These are phyloP conservation scores for Neoitamus cyanurus DNA, from an alignment of 2,888 invertebrate genomes.

Conservation along the genomic window DNA sequence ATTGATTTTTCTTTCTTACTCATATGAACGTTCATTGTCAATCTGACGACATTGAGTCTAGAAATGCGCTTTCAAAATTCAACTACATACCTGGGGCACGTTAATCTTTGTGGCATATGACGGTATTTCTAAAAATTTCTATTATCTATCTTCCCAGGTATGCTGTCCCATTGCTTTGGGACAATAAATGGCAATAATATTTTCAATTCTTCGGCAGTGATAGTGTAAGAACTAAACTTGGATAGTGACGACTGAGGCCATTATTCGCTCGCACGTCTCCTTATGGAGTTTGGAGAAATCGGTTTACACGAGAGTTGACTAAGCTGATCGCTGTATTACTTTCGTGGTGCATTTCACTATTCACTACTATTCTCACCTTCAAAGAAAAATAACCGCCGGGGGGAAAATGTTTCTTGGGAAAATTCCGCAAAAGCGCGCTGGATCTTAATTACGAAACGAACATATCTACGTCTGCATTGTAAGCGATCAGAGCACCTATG, in stretches of 20 bases:
- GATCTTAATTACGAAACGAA: background rate
- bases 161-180: background rate
- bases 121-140: background rate
- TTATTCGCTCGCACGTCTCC: background rate
- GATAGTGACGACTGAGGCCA: background rate
- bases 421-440: background rate
- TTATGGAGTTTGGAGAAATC: background rate
- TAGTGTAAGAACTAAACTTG: background rate
- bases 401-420: background rate
- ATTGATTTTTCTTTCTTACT: background rate
- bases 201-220: background rate
- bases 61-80: conserved; percentile 22
- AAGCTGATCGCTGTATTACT: background rate
- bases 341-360: background rate
- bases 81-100: background rate
- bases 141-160: background rate
- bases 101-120: background rate
- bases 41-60: conserved; percentile 22
- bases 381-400: background rate
- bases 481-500: background rate
- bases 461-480: background rate
- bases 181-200: background rate
- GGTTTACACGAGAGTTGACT: background rate
- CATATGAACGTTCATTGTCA: background rate
- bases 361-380: background rate